These are phyloP conservation scores for Pan troglodytes DNA, from an alignment of 2,113 vertebrate genomes.

Conservation along the genomic window NHGRI_mPanTro3-v2.1_pri NC_072412.2:62947501-62948000, in stretches of 20 bases:
- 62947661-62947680: background rate
- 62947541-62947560: background rate
- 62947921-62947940: conserved; percentile 66
- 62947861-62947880: background rate
- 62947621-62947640: background rate
- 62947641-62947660: background rate
- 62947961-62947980: conserved; percentile 44
- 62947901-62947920: conserved; percentile 51
- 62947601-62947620: background rate
- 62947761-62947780: background rate
- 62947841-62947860: background rate
- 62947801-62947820: background rate
- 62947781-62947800: background rate
- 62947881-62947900: background rate
- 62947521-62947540: background rate
- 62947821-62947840: background rate
- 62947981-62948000: conserved; percentile 38
- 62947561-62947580: background rate
- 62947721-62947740: background rate
- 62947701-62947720: background rate
- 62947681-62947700: background rate
- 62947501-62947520: conserved; percentile 34
- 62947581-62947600: background rate
- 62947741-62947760: background rate
- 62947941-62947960: conserved; percentile 64